Evolutionary conservation across 2,888 invertebrate genomes (phyloP), one percentile per base, ranked within the genome.

Genomic region (Drosophila algonquin): DNA sequence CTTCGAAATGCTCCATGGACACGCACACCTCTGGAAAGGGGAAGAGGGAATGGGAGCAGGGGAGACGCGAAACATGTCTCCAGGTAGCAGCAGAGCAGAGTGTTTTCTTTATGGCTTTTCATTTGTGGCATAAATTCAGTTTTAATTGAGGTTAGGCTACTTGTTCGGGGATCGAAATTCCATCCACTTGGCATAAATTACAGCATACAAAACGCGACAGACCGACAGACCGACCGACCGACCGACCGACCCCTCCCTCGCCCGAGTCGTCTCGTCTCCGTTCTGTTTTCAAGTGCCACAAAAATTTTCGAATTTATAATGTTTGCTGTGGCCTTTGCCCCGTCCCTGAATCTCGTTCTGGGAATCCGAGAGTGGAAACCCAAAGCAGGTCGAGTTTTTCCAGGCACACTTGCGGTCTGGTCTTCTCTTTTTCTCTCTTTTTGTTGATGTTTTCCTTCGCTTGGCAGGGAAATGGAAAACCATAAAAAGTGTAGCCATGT

Each of bases 331-430:
- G 60, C 81, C 79, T 80, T 67, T 73, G 74, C 56, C 55, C 62
- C 64, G 21, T 62, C 47, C 50, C 24, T 5, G 24, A 65, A 64
- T 51, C 51, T 46, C 18, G 52, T 72, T 72, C 71, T 56, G n/a
- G 63, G 71, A 70, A 72, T 40, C 40, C 40, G 63, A 59, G 21
- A 16, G 10, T 52, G 50, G 56, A 35, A 62, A 69, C 16, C 62
- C 52, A 71, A 46, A 21, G 53, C 59, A 60, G 51, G 53, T 44
- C 35, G 30, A 56, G 60, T 68, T 79, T 79, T 79, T 79, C 67
- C 76, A 67, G 69, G 53, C 81, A 79, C 79, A 81, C 79, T 79
- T 76, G 74, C 74, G 78, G 78, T 67, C 44, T 64, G 78, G 78
- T 67, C 44, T 64, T 74, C 54, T 55, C 6, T 56, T 8, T 79